A percentile compares a stretch with the other conserved stretches of the same genome.
These are phyloP conservation scores for Phytoseiulus persimilis DNA, from an alignment of 2,888 invertebrate genomes.

Conservation along the genomic window DNA sequence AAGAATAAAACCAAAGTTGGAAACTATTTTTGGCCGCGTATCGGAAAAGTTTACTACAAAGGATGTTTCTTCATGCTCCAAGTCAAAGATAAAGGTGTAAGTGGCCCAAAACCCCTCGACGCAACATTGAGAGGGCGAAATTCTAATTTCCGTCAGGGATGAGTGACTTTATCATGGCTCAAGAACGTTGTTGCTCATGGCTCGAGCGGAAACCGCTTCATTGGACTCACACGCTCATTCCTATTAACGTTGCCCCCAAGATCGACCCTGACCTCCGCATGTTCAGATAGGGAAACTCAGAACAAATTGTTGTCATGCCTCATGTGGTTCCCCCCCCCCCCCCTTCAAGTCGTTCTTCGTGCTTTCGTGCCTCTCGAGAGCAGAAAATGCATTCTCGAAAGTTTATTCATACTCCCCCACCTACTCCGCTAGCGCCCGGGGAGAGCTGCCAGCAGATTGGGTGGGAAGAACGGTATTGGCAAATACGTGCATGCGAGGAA, in stretches of 20 bases:
- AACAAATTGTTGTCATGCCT: too few relatives aligned
- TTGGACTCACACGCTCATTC: too few relatives aligned
- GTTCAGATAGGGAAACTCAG: too few relatives aligned
- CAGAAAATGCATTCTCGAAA: neutral
- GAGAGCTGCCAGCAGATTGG: neutral
- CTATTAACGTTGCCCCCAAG: too few relatives aligned
- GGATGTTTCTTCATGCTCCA: conserved; percentile 91
- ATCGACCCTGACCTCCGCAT: too few relatives aligned
- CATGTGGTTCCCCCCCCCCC: neutral
- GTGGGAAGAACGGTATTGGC: neutral
- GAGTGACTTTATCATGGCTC: too few relatives aligned
- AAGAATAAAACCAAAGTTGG: conserved; percentile 92
- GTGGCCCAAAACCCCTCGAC: conserved; percentile 49
- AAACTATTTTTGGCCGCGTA: conserved; percentile 95
- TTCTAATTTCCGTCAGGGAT: too few relatives aligned
- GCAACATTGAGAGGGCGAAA: too few relatives aligned
- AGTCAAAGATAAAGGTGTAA: conserved; percentile 91
- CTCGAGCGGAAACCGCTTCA: too few relatives aligned
- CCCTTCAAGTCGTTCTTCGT: neutral
- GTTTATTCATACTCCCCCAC: neutral
- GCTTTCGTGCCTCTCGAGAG: conserved; percentile 5
- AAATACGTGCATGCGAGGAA: conserved; percentile 22
- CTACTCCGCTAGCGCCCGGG: neutral
- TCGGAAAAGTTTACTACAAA: conserved; percentile 91
- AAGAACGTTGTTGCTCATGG: too few relatives aligned